Evolutionary conservation across 2,113 vertebrate genomes (phyloP), one percentile per base, ranked within the genome.

Genomic region (Chitala chitala): DNA sequence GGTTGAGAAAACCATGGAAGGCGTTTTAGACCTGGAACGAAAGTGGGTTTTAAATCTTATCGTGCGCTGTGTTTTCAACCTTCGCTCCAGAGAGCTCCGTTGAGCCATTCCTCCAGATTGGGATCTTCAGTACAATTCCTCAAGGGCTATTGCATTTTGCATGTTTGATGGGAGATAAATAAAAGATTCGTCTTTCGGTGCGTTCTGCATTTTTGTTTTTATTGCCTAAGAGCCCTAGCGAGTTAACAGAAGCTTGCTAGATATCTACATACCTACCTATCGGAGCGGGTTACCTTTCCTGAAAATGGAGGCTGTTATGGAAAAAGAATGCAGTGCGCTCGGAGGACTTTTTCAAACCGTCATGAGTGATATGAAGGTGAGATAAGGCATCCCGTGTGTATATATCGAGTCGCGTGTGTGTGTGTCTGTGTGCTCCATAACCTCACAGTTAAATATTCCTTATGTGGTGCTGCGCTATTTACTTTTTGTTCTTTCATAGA

Each of bases 351-450:
- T 93, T 84, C 92, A 92, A 68, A 89, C 85, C 73, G 76, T 93
- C 17, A 92, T 93, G 81, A 88, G 77, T 82, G 92, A 93, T 84
- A 92, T 93, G 91, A 92, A 92, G 84, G 91, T 92, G 79, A 85
- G 20, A 22, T 38, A 22, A 42, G 36, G 15, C 8, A n/a, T 9
- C 6, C 63, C 2, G 36, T 59, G 56, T 59, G 12, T 6, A 33
- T 5, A 33, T 59, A 59, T 59, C 17, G 29, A 7, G 12, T 59
- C 26, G 56, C 33, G 17, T 59, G 56, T 31, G 4, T 7, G 29
- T 59, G 20, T 33, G 29, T 59, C n/a, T 31, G 33, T 5, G 20
- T 59, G 29, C 29, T 31, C 12, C 56, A 33, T 31, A 31, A 59
- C 13, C 33, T 10, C n/a, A 46, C n/a, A 46, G 44, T 46, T 6